Conservation (phyloP, 2,113 vertebrate genomes). For the Cyanoliseus patagonus region DNA sequence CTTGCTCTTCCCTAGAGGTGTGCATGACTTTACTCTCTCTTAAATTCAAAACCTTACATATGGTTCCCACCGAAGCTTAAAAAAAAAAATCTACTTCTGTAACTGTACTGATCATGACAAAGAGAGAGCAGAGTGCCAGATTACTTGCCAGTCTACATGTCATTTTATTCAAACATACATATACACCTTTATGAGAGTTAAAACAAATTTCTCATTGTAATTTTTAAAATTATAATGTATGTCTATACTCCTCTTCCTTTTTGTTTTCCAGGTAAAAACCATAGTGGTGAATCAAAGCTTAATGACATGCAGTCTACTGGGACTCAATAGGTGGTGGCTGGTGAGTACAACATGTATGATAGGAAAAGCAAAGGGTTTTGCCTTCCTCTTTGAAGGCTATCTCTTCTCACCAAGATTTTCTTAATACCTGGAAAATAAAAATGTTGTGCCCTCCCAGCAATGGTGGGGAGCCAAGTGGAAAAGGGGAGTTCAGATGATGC, state of each 20-base stretch:
- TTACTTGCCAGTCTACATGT: background rate
- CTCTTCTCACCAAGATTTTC: background rate
- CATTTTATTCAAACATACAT: background rate
- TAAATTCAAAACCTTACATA: slow-evolving; percentile 5
- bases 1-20: background rate
- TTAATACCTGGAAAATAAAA: background rate
- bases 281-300: background rate
- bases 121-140: background rate
- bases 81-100: background rate
- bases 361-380: background rate
- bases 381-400: background rate
- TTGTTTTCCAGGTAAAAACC: background rate
- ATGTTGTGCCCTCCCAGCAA: background rate
- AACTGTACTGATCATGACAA: background rate
- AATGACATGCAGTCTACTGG: background rate
- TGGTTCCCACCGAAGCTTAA: slow-evolving; percentile 22
- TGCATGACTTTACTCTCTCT: background rate
- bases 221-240: background rate
- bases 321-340: background rate
- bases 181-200: background rate
- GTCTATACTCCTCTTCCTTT: background rate
- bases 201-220: background rate
- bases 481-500: background rate
- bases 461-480: background rate
- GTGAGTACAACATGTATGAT: fast-evolving